phyloP scores from a whole-genome alignment of 1,140 invertebrate species.

The Rhizoglyphus robini region DNA sequence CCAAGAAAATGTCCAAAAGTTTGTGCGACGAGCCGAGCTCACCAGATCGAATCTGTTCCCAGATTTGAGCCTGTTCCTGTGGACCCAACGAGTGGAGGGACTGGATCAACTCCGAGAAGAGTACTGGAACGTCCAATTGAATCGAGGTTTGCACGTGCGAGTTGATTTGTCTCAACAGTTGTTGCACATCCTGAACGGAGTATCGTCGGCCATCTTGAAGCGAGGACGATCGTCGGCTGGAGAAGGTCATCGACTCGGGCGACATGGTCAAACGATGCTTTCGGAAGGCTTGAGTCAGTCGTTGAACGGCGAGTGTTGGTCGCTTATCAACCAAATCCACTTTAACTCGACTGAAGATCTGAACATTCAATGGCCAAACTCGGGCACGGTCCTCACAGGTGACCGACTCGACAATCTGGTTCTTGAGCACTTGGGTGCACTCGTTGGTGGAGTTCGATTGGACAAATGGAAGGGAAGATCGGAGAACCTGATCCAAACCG shows the following conservation, averaged over 20 bases:
- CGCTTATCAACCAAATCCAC: not conserved
- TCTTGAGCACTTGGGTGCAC: not conserved
- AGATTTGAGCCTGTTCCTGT: not conserved
- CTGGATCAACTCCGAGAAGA: conserved; percentile 11
- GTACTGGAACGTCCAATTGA: not conserved
- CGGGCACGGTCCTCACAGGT: conserved; percentile 1
- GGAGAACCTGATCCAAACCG: not conserved
- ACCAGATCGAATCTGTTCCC: not conserved
- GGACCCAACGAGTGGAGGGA: not conserved
- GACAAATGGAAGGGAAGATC: conserved; percentile 2
- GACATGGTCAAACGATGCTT: not conserved
- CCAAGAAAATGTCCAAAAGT: conserved; percentile 13
- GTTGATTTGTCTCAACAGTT: conserved; percentile 1
- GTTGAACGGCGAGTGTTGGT: not conserved
- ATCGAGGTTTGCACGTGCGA: not conserved
- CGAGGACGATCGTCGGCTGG: not conserved
- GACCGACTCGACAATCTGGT: not conserved
- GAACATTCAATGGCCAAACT: not conserved
- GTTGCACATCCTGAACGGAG: not conserved
- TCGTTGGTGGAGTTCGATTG: not conserved
- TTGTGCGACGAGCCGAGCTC: conserved; percentile 11
- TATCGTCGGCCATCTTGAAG: not conserved
- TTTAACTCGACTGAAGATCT: not conserved
- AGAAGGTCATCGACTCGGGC: not conserved
- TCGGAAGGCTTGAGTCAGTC: not conserved